A percentile compares a stretch with the other conserved stretches of the same genome.
These are phyloP conservation scores for Mesorhabditis belari DNA, from an alignment of 2,888 invertebrate genomes.

Conservation along the genomic window DNA sequence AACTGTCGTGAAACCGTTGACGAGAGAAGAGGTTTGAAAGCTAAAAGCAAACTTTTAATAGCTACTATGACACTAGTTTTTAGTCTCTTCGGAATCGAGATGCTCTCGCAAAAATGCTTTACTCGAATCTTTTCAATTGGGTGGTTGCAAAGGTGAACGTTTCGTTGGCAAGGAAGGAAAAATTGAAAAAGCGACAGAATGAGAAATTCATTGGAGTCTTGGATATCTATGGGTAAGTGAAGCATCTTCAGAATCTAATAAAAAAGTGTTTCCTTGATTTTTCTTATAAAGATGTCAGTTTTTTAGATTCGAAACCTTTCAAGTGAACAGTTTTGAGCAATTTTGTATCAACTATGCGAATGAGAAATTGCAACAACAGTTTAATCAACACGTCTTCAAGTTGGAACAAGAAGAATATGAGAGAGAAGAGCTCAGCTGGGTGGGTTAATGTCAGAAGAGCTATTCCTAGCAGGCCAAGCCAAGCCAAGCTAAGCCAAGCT, in stretches of 20 bases:
- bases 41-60: too few relatives aligned
- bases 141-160: constrained; percentile 82
- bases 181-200: constrained; percentile 3
- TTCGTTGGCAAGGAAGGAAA: constrained; percentile 60
- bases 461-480: too few relatives aligned
- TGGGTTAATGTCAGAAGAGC: neutral
- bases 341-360: constrained; percentile 99
- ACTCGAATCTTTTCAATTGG: constrained; percentile 86
- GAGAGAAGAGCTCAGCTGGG: constrained; percentile 90
- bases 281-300: neutral
- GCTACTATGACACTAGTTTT: neutral
- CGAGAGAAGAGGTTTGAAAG: constrained; percentile 15
- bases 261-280: too few relatives aligned
- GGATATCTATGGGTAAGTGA: constrained; percentile 83
- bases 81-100: constrained; percentile 76
- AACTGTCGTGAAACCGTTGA: constrained; percentile 76
- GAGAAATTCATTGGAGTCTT: constrained; percentile 80
- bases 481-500: too few relatives aligned
- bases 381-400: constrained; percentile 95
- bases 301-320: constrained; percentile 77
- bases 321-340: constrained; percentile 94
- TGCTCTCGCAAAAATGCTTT: constrained; percentile 87
- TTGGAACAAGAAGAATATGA: constrained; percentile 96
- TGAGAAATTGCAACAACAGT: constrained; percentile 96
- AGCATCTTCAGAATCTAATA: too few relatives aligned